Evolutionary conservation across 2,888 invertebrate genomes (phyloP), one percentile per base, ranked within the genome.

Genomic region (Troides oblongomaculatus): DNA sequence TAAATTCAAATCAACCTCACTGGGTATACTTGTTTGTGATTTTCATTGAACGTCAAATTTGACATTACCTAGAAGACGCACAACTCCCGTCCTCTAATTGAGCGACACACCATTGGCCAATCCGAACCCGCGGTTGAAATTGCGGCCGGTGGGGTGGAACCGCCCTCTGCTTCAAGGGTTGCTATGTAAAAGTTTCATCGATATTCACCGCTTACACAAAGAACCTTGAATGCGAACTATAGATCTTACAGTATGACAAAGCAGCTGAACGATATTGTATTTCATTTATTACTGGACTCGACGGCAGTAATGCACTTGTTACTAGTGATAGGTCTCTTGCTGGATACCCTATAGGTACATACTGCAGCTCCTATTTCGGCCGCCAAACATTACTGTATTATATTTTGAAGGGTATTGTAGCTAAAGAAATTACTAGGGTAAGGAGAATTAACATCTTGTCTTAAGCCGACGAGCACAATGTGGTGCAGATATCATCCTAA

Each of bases 71-170:
- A 81, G 80, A 81, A 81, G 82, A 83, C 86, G 83, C 85, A 85
- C 83, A 79, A 81, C 88, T 90, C 86, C 86, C 88, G 82, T 86
- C 84, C 84, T 75, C 78, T 84, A 85, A 90, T 87, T 81, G 78
- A 84, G 82, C 77, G 17, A 57, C 43, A 50, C 57, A 72, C 76
- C 77, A 89, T 90, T 90, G 89, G 90, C 73, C 69, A 70, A 62
- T 58, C n/a, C 65, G 69, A 75, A 75, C 74, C 69, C 53, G 61
- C 68, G 73, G 77, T 74, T 58, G 21, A 23, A 25, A 36, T 36
- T 50, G 65, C 62, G 62, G 50, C 46, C 43, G n/a, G 21, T 30
- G 71, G 74, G 75, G 75, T 61, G 66, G 74, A 78, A 73, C 75
- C 85, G 79, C 84, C 88, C 77, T 5, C 69, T 69, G 74, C 71